phyloP scores from a whole-genome alignment of 2,113 vertebrate genomes.

The Oncorhynchus gorbuscha region DNA sequence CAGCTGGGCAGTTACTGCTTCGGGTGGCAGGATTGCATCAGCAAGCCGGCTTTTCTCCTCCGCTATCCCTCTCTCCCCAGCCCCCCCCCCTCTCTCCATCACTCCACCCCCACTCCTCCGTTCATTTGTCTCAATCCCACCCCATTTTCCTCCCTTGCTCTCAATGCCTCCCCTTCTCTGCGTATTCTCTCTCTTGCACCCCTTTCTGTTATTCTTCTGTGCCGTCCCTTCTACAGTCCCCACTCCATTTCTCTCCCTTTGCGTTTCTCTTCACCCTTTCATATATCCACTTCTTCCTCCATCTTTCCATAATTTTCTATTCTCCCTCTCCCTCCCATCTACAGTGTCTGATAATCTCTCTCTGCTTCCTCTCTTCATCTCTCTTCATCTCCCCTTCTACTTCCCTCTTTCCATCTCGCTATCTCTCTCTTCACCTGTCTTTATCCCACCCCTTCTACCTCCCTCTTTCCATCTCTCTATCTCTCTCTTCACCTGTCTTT shows the following conservation, averaged over 20 bases:
- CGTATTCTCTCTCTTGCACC: background rate
- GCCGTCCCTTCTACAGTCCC: background rate
- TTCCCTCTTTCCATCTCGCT: too few species aligned
- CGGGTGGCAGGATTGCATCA: conserved; percentile 52
- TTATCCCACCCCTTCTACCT: too few species aligned
- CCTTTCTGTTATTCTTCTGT: background rate
- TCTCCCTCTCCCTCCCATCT: background rate
- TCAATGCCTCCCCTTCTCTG: background rate
- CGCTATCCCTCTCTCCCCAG: background rate
- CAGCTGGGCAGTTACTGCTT: conserved; percentile 42
- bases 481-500: too few species aligned
- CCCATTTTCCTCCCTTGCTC: background rate
- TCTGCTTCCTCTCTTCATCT: background rate
- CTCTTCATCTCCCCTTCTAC: background rate
- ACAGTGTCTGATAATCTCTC: background rate
- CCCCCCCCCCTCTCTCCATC: background rate
- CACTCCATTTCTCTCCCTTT: too few species aligned
- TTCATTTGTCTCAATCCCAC: background rate
- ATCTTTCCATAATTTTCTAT: too few species aligned
- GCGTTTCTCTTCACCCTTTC: too few species aligned
- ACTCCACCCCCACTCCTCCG: conserved; percentile 2
- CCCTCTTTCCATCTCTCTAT: too few species aligned
- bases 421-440: too few species aligned
- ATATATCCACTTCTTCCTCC: too few species aligned
- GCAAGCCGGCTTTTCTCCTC: conserved; percentile 20